phyloP scores from a whole-genome alignment of 2,888 invertebrate species.

The Dasysyrphus albostriatus region DNA sequence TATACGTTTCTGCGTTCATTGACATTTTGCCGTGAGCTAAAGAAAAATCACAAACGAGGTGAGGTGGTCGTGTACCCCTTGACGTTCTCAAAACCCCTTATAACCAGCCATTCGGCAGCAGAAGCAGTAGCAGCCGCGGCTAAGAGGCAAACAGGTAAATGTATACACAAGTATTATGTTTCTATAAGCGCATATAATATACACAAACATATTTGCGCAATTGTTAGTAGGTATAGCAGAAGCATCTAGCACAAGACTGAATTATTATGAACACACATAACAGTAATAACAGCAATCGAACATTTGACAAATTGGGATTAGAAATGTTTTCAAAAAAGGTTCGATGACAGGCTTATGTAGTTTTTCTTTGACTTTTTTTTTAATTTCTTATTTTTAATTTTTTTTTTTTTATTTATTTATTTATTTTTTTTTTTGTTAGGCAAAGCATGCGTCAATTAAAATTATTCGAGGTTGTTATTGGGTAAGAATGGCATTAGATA shows the following conservation, averaged over 20 bases:
- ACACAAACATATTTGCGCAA: constrained; percentile 42
- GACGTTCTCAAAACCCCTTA: constrained; percentile 29
- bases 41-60: constrained; percentile 56
- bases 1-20: constrained; percentile 66
- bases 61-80: constrained; percentile 45
- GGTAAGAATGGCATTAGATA: constrained; percentile 33
- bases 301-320: constrained; percentile 67
- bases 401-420: not conserved
- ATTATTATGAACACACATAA: constrained; percentile 3
- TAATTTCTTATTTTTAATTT: too few species aligned
- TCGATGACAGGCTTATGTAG: constrained; percentile 36
- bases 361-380: not conserved
- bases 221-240: constrained; percentile 27
- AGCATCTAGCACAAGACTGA: constrained; percentile 50
- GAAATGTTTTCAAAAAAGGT: constrained; percentile 49
- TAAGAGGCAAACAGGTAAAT: constrained; percentile 50
- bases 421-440: constrained; percentile 15
- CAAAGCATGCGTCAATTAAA: constrained; percentile 32
- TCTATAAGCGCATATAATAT: too few species aligned
- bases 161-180: not conserved
- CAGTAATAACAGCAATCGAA: constrained; percentile 58
- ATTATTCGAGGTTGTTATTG: constrained; percentile 38
- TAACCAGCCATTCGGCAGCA: constrained; percentile 9
- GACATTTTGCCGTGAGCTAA: constrained; percentile 72
- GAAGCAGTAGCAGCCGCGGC: not conserved